Conservation (phyloP, 2,797 vertebrate species). For the Argyrosomus regius region DNA sequence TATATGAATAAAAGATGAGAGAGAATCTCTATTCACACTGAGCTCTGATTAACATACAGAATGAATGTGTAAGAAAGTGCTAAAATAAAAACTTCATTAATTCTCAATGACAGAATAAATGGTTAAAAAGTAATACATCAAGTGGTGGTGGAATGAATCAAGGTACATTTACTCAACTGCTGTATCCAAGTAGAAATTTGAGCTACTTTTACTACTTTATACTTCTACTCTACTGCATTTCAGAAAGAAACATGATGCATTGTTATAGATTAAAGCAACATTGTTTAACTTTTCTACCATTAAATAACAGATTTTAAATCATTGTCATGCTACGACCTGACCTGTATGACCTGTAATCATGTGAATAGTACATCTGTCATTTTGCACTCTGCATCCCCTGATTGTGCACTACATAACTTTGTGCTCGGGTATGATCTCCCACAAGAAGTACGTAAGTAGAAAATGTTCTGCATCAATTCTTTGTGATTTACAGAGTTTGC, state of each 20-base stretch:
- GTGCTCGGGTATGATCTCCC: too few species aligned
- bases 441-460: too few species aligned
- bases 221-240: neutral
- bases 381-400: too few species aligned
- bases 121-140: neutral
- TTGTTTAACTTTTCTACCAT: too few species aligned
- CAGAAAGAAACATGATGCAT: neutral
- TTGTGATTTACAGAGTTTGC: too few species aligned
- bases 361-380: too few species aligned
- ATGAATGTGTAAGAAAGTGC: conserved; percentile 1
- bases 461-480: too few species aligned
- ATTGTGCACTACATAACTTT: too few species aligned
- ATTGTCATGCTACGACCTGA: too few species aligned
- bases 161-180: neutral
- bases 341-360: too few species aligned
- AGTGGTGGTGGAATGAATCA: neutral
- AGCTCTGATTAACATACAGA: conserved; percentile 8
- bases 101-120: neutral
- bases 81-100: conserved; percentile 3
- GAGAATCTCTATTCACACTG: conserved; percentile 14
- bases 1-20: conserved; percentile 44
- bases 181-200: neutral
- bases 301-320: too few species aligned
- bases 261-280: neutral
- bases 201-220: neutral